These are phyloP conservation scores for Pocota personata DNA, from an alignment of 2,888 invertebrate genomes.

Conservation along the genomic window DNA sequence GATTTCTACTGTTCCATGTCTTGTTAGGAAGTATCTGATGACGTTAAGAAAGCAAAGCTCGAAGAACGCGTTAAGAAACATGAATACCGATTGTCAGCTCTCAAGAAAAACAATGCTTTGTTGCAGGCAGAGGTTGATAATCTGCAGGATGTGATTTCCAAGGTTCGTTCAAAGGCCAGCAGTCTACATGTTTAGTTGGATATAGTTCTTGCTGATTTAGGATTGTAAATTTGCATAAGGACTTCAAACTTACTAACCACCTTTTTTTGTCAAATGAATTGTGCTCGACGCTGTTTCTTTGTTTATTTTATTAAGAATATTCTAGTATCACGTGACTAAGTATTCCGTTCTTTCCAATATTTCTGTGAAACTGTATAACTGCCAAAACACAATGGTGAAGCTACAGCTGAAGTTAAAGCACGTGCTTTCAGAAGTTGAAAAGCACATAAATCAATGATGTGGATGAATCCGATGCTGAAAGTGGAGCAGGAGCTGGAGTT, in stretches of 20 bases:
- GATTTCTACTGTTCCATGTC: background rate
- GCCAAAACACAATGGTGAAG: too few relatives aligned
- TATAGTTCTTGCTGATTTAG: conserved; percentile 92
- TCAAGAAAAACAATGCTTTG: conserved; percentile 94
- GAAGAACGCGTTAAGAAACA: conserved; percentile 88
- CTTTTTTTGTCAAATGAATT: too few relatives aligned
- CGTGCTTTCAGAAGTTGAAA: too few relatives aligned
- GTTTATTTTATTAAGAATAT: too few relatives aligned
- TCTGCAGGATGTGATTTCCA: conserved; percentile 92
- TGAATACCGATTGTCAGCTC: conserved; percentile 90
- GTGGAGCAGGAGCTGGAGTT: too few relatives aligned
- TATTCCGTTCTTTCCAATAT: too few relatives aligned
- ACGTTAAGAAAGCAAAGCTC: conserved; percentile 87
- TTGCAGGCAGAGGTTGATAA: conserved; percentile 94
- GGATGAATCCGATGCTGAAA: too few relatives aligned
- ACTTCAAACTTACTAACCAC: background rate
- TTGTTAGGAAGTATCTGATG: conserved; percentile 86
- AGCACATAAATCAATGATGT: too few relatives aligned
- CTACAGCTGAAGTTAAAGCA: too few relatives aligned
- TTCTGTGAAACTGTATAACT: too few relatives aligned
- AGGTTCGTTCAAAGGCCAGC: conserved; percentile 91
- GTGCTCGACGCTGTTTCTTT: too few relatives aligned
- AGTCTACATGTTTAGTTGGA: conserved; percentile 92
- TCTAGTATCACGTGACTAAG: too few relatives aligned
- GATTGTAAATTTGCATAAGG: conserved; percentile 83